These are phyloP conservation scores for Myripristis jacobus DNA, from an alignment of 2,797 vertebrate genomes.

Conservation along the genomic window DNA sequence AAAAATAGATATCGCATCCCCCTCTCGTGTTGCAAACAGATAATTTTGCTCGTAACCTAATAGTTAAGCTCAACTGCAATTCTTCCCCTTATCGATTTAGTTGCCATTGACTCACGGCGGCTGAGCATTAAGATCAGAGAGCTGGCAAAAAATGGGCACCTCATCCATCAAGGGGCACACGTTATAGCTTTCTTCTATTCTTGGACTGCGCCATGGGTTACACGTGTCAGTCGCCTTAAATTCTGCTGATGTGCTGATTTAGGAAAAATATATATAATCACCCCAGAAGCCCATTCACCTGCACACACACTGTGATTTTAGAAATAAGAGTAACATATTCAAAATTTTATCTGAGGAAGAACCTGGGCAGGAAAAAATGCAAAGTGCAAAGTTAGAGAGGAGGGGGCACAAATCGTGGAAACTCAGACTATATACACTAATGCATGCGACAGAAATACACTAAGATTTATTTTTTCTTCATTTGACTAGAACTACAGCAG, in stretches of 20 bases:
- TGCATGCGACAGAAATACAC: constrained; percentile 5
- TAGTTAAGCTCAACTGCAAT: constrained; percentile 60
- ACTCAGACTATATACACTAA: background rate
- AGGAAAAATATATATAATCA: background rate
- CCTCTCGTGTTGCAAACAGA: background rate
- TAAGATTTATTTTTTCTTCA: background rate
- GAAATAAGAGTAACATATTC: background rate
- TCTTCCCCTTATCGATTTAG: constrained; percentile 60
- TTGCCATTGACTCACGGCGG: constrained; percentile 54
- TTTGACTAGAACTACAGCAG: background rate
- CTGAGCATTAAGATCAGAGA: constrained; percentile 59
- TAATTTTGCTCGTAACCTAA: constrained; percentile 33
- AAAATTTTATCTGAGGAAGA: background rate
- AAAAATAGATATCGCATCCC: constrained; percentile 45
- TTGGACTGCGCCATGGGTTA: constrained; percentile 26
- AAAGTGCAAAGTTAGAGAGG: background rate
- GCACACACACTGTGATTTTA: background rate
- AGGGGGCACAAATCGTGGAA: background rate
- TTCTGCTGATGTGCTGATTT: background rate
- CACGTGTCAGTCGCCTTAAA: constrained; percentile 31
- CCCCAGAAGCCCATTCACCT: constrained; percentile 29
- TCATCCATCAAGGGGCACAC: constrained; percentile 55
- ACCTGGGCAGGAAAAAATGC: background rate
- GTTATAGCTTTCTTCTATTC: constrained; percentile 43
- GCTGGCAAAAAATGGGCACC: constrained; percentile 55